Conservation (phyloP, 2,113 vertebrate genomes). For the Dicerorhinus sumatrensis region DNA sequence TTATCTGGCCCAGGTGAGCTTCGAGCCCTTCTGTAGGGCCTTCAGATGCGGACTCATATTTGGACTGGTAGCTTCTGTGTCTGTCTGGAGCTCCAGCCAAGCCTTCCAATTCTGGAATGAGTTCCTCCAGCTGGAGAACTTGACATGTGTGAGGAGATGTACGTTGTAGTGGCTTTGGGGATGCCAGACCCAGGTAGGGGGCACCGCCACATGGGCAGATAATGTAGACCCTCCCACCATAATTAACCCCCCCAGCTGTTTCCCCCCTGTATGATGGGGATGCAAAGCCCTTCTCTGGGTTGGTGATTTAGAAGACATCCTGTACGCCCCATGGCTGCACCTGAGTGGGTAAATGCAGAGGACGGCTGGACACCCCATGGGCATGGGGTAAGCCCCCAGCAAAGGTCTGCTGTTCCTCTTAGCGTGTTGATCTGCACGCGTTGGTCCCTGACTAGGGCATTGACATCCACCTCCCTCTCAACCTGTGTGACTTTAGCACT, state of each 20-base stretch:
- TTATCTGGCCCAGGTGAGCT: background rate
- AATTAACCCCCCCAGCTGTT: accelerated
- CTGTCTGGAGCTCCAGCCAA: background rate
- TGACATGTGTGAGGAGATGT: background rate
- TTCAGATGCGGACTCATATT: background rate
- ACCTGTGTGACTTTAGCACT: accelerated
- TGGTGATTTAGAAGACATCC: background rate
- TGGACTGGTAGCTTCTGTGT: background rate
- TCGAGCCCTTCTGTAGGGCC: background rate
- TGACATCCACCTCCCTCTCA: no score
- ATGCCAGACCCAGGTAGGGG: background rate
- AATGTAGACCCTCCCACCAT: background rate
- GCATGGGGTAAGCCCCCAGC: no score
- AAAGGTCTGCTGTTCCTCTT: no score
- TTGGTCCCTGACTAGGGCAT: background rate
- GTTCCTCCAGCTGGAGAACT: background rate
- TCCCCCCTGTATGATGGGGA: background rate
- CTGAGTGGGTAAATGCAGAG: accelerated
- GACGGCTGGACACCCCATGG: no score
- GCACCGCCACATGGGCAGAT: background rate
- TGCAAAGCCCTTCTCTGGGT: no score
- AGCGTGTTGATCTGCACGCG: background rate
- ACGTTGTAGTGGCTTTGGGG: background rate
- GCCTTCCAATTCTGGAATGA: background rate
- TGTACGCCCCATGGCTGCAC: accelerated